Evolutionary conservation across 2,888 invertebrate species (phyloP).

Genomic region (Himalopsyche kuldschensis): DNA sequence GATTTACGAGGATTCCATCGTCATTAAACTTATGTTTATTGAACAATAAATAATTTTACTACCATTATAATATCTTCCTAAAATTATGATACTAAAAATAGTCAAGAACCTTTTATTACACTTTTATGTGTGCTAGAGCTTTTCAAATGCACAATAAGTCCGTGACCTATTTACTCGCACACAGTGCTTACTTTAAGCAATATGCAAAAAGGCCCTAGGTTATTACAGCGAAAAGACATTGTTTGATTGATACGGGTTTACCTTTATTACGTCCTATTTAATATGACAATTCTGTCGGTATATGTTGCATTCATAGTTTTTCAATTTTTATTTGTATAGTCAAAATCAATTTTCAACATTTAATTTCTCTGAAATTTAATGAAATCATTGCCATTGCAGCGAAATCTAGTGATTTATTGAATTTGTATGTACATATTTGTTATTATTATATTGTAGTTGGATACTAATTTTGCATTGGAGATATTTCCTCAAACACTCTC

Average conservation of each 20-base stretch:
- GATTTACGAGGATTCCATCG: neutral
- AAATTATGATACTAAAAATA: neutral
- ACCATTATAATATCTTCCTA: neutral
- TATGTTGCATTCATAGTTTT: no score
- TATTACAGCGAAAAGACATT: neutral
- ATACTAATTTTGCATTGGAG: no score
- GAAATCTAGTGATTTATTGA: no score
- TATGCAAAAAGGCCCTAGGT: neutral
- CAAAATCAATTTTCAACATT: no score
- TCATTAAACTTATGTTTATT: neutral
- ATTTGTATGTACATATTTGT: no score
- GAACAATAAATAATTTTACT: neutral
- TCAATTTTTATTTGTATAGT: no score
- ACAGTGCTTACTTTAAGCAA: neutral
- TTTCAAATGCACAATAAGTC: neutral
- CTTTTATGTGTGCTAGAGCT: neutral
- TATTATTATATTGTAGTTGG: no score
- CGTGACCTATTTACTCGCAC: neutral
- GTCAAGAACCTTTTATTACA: neutral
- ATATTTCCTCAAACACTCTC: no score
- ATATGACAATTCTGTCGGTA: no score
- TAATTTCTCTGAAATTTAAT: no score
- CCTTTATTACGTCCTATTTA: neutral
- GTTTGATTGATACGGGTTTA: neutral
- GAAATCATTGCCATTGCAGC: no score